Conservation (phyloP, 1,140 invertebrate species). For the Battus philenor region DNA sequence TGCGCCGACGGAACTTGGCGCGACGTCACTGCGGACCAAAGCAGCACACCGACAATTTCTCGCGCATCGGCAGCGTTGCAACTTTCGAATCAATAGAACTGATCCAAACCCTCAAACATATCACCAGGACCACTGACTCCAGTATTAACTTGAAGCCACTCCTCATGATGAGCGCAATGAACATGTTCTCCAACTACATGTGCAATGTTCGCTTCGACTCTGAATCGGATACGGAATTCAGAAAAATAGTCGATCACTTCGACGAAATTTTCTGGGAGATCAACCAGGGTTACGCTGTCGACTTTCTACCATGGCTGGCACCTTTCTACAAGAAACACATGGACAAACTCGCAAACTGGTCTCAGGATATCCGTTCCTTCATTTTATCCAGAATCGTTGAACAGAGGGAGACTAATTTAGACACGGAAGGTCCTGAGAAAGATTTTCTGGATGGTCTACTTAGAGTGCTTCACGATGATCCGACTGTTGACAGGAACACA, state of each 20-base stretch:
- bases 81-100: slow-evolving; percentile 78
- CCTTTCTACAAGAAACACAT: slow-evolving; percentile 84
- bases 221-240: slow-evolving; percentile 81
- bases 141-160: slow-evolving; percentile 68
- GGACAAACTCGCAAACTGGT: slow-evolving; percentile 81
- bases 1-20: slow-evolving; percentile 85
- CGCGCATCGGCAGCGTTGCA: slow-evolving; percentile 80
- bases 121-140: slow-evolving; percentile 39
- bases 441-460: slow-evolving; percentile 88
- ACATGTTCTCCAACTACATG: slow-evolving; percentile 91
- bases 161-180: slow-evolving; percentile 83
- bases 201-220: slow-evolving; percentile 84
- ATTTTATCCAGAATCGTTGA: slow-evolving; percentile 84
- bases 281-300: slow-evolving; percentile 91
- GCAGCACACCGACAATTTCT: slow-evolving; percentile 82
- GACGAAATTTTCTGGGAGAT: slow-evolving; percentile 94
- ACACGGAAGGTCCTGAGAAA: slow-evolving; percentile 75
- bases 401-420: slow-evolving; percentile 77
- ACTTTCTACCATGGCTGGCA: slow-evolving; percentile 90
- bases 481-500: slow-evolving; percentile 79
- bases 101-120: slow-evolving; percentile 71
- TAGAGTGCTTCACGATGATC: slow-evolving; percentile 79
- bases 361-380: slow-evolving; percentile 83
- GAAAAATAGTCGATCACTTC: slow-evolving; percentile 82
- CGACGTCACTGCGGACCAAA: slow-evolving; percentile 86